Evolutionary conservation across 2,113 vertebrate species (phyloP).

Genomic region (Otolemur garnettii): DNA sequence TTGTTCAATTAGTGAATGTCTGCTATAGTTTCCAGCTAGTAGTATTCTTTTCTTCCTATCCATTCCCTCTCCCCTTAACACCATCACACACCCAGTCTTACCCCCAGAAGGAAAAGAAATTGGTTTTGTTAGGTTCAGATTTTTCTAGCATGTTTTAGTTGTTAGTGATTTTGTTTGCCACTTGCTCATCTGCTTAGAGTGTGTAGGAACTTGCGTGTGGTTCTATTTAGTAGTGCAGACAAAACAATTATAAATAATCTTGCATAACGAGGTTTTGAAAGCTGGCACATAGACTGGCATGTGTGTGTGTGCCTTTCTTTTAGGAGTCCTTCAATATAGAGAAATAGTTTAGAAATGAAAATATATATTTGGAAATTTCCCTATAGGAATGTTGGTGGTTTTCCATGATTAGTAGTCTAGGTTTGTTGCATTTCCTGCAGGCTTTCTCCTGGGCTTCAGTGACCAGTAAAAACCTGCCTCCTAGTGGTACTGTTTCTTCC

Average conservation of each 20-base stretch:
- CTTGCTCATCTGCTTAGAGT: conserved; percentile 70
- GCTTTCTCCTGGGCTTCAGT: conserved; percentile 99
- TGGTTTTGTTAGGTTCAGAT: conserved; percentile 65
- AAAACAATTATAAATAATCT: conserved; percentile 67
- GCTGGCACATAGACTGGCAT: conserved; percentile 80
- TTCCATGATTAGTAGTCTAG: conserved; percentile 90
- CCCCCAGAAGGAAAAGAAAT: conserved; percentile 49
- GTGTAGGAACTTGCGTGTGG: conserved; percentile 75
- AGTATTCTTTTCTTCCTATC: conserved; percentile 75
- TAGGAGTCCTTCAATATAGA: conserved; percentile 78
- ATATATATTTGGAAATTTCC: conserved; percentile 87
- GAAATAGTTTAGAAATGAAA: conserved; percentile 82
- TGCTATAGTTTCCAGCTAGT: conserved; percentile 72
- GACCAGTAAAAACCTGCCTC: conserved; percentile 99
- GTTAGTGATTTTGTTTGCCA: conserved; percentile 79
- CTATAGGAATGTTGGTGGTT: conserved; percentile 89
- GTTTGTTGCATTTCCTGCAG: conserved; percentile 93
- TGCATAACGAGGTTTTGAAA: conserved; percentile 77
- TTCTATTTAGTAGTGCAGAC: conserved; percentile 39
- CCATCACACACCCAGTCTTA: conserved; percentile 64
- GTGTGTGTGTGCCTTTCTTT: conserved; percentile 80
- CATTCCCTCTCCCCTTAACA: conserved; percentile 68
- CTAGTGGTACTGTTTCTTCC: conserved; percentile 95
- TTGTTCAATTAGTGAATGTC: conserved; percentile 79
- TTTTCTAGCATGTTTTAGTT: conserved; percentile 74